Percentiles rank a stretch among this genome's conserved stretches.
Evolutionary conservation across 2,113 vertebrate species (phyloP).

Genomic region (Litocranius walleri): DNA sequence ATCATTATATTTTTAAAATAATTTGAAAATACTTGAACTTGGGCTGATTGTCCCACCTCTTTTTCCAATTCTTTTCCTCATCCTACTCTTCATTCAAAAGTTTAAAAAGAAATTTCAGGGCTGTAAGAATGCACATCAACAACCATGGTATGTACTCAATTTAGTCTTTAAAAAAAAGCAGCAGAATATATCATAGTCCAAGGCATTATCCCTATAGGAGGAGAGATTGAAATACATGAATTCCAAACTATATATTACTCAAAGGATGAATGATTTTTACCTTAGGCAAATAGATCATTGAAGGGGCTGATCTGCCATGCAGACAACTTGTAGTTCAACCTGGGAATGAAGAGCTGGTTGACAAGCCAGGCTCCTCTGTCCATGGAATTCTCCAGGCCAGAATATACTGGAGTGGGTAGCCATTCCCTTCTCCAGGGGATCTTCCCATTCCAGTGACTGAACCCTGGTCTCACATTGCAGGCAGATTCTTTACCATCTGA

Average conservation of each 20-base stretch:
- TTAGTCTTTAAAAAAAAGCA: neutral
- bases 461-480: neutral
- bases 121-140: neutral
- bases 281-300: neutral
- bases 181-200: neutral
- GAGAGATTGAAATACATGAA: neutral
- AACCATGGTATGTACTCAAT: neutral
- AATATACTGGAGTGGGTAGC: neutral
- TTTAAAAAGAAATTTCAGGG: neutral
- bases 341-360: neutral
- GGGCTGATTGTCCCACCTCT: neutral
- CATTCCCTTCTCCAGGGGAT: neutral
- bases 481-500: neutral
- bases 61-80: neutral
- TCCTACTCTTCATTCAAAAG: neutral
- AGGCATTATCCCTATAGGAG: neutral
- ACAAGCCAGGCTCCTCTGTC: neutral
- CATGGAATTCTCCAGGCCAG: neutral
- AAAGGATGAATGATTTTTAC: neutral
- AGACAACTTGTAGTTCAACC: neutral
- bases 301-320: neutral
- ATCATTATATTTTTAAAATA: neutral
- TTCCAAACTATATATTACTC: neutral
- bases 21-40: neutral
- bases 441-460: neutral